Base-by-base conservation (phyloP, 2,797 vertebrate genomes). In the Harpagifer antarcticus region DNA sequence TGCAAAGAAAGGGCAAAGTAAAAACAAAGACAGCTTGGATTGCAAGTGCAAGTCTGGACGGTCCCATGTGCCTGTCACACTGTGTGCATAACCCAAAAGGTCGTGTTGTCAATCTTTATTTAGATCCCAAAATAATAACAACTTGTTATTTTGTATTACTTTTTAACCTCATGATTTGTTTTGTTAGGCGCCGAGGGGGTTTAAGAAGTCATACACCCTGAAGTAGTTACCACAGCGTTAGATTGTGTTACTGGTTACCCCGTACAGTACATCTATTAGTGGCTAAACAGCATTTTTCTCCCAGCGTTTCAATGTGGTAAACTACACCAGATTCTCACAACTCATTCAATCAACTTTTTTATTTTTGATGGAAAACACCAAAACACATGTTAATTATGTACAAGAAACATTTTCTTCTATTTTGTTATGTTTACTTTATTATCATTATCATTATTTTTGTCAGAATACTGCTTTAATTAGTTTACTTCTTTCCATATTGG, bases 31-130 rank as follows among this genome's bases (percentile, higher is more conserved):
- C 2, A 52, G 44, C 1, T 1, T 42, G 12, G 13, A 72, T 20
- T 54, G 11, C 45, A 49, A 19, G 44, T 61, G 42, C 40, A 33
- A 6, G 68, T 57, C 44, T 53, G 47, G 27, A 12, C 15, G 61
- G 7, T 59, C 62, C 67, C 71, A 48, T 55, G 67, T 54, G 58
- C 15, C 23, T 45, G 15, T 73, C 23, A 31, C 16, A 49, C 3
- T 11, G 19, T 40, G 12, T 62, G 37, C 16, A 31, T 3, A 42
- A 12, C 49, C 53, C 6, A 40, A 44, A 43, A 50, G 37, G 19
- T 47, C 44, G 13, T 49, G 20, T 20, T 54, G 27, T 61, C 23
- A 40, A 17, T 40, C 1, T 33, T 27, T 33, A 27, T 50, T 61
- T 37, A 5, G 11, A 31, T 17, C 14, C 9, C 44, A 58, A 37